Evolutionary conservation across 2,888 invertebrate genomes (phyloP).

Genomic region (Drosophila antonietae): DNA sequence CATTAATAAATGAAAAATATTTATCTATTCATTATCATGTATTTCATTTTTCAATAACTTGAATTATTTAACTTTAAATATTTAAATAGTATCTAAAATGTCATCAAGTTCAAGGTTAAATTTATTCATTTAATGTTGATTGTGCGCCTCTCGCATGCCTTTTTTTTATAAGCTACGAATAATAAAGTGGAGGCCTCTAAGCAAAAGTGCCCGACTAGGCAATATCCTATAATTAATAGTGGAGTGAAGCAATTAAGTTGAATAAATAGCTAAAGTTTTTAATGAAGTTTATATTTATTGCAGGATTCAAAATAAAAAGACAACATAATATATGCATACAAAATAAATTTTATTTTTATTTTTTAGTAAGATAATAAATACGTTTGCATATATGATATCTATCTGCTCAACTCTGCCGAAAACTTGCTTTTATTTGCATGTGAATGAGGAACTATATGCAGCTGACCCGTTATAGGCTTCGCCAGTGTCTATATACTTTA

Average conservation of each 20-base stretch:
- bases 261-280: neutral
- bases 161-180: neutral
- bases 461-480: neutral
- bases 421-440: neutral
- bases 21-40: no score
- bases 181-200: neutral
- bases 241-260: neutral
- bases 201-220: no score
- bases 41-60: no score
- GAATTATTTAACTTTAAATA: neutral
- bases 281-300: no score
- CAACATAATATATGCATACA: no score
- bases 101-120: neutral
- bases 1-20: no score
- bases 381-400: no score
- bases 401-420: no score
- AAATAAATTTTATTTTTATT: no score
- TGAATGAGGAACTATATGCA: neutral
- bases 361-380: no score
- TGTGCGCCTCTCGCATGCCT: neutral
- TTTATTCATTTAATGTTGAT: neutral
- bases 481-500: neutral
- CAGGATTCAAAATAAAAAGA: no score
- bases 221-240: neutral
- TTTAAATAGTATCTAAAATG: neutral